These are phyloP conservation scores for Pagrus major DNA, from an alignment of 2,113 vertebrate genomes.

Conservation along the genomic window DNA sequence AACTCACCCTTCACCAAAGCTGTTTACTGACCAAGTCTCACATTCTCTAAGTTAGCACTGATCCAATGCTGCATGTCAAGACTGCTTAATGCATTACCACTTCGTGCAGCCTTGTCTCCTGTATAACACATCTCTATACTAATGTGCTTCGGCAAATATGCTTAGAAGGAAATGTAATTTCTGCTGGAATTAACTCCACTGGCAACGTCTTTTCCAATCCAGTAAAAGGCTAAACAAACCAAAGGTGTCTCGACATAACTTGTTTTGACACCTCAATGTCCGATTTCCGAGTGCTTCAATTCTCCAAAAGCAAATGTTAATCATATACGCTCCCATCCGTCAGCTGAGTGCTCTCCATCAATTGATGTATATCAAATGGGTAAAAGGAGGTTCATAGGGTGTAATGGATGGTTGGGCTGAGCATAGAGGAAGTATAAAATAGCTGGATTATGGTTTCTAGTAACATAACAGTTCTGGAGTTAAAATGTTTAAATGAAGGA, in stretches of 20 bases:
- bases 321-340: background rate
- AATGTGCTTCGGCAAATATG: background rate
- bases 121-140: constrained; percentile 7
- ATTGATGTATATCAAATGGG: background rate
- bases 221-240: background rate
- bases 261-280: background rate
- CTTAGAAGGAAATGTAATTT: background rate
- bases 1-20: background rate
- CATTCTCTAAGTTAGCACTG: background rate
- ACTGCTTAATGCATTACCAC: constrained; percentile 5
- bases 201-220: background rate
- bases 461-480: too few species aligned
- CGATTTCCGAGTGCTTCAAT: background rate
- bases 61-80: background rate
- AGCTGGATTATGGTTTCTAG: too few species aligned
- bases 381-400: background rate
- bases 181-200: background rate
- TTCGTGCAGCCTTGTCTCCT: background rate
- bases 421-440: too few species aligned
- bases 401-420: background rate
- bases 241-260: background rate
- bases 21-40: background rate
- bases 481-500: too few species aligned
- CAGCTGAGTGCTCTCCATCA: background rate
- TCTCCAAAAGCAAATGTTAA: background rate